Conservation (phyloP, 1,140 invertebrate species). For the Diorhabda carinulata region DNA sequence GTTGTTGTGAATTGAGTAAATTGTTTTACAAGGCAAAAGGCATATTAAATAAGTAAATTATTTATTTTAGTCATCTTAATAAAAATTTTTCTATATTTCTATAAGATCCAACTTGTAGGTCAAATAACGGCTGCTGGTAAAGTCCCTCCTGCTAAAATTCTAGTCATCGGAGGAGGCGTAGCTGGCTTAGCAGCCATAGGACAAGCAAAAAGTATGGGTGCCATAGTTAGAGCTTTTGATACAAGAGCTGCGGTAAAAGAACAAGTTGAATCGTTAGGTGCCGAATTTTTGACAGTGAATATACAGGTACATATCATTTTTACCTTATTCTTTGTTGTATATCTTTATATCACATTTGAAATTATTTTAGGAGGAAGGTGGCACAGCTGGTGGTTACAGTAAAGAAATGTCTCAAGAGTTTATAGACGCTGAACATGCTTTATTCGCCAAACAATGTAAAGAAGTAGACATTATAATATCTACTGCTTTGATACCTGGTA, state of each 20-base stretch:
- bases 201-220: conserved; percentile 85
- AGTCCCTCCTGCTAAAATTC: conserved; percentile 79
- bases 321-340: too few species aligned
- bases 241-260: conserved; percentile 82
- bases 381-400: conserved; percentile 80
- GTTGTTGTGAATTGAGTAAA: too few species aligned
- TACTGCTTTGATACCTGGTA: conserved; percentile 87
- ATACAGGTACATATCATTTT: conserved; percentile 54
- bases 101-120: conserved; percentile 49
- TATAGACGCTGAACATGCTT: conserved; percentile 78
- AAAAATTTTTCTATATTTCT: too few species aligned
- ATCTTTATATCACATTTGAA: too few species aligned
- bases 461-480: conserved; percentile 80
- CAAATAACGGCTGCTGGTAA: conserved; percentile 85
- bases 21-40: too few species aligned
- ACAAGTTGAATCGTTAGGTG: conserved; percentile 85
- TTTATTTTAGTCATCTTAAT: too few species aligned
- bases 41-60: too few species aligned
- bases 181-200: conserved; percentile 82
- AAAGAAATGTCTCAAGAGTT: conserved; percentile 90
- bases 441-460: conserved; percentile 81
- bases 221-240: conserved; percentile 84
- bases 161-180: conserved; percentile 86
- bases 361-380: conserved; percentile 70
- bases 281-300: conserved; percentile 77